These are phyloP conservation scores for Metridium senile DNA, from an alignment of 92 coral and sea anemone species.

Conservation along the genomic window DNA sequence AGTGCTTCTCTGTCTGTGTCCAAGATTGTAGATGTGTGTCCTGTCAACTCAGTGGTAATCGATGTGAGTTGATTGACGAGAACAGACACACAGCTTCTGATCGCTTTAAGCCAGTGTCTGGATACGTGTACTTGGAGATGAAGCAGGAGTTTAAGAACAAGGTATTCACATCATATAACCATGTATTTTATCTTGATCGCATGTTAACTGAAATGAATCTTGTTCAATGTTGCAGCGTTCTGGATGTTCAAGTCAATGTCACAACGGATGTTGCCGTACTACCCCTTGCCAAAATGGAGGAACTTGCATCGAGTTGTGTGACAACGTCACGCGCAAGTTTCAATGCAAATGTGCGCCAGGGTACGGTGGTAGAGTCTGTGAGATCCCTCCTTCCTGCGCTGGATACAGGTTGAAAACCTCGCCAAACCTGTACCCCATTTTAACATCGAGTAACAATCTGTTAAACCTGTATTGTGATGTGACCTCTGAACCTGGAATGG, in stretches of 20 bases:
- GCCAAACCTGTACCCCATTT: conserved; percentile 17
- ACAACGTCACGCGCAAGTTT: conserved; percentile 49
- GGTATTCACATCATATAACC: background rate
- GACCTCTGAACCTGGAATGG: conserved; percentile 33
- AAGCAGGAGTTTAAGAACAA: conserved; percentile 19
- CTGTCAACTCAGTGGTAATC: conserved; percentile 38
- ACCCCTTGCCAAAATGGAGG: conserved; percentile 45
- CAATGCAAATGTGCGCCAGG: conserved; percentile 38
- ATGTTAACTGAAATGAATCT: background rate
- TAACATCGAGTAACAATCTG: background rate
- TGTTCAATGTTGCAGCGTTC: background rate
- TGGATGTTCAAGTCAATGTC: conserved; percentile 25
- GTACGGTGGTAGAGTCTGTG: conserved; percentile 39
- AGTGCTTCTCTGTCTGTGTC: conserved; percentile 55
- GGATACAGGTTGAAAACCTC: background rate
- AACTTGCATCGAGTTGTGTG: conserved; percentile 44
- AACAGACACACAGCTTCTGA: conserved; percentile 34
- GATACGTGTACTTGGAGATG: conserved; percentile 16
- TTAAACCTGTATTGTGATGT: conserved; percentile 33
- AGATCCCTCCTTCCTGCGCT: conserved; percentile 8
- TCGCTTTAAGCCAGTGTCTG: conserved; percentile 6
- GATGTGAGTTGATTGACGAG: conserved; percentile 53
- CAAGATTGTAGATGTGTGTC: conserved; percentile 56
- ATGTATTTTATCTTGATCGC: background rate
- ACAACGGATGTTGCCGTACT: conserved; percentile 43